phyloP scores from a whole-genome alignment of 2,113 vertebrate species.

The Paramisgurnus dabryanus region DNA sequence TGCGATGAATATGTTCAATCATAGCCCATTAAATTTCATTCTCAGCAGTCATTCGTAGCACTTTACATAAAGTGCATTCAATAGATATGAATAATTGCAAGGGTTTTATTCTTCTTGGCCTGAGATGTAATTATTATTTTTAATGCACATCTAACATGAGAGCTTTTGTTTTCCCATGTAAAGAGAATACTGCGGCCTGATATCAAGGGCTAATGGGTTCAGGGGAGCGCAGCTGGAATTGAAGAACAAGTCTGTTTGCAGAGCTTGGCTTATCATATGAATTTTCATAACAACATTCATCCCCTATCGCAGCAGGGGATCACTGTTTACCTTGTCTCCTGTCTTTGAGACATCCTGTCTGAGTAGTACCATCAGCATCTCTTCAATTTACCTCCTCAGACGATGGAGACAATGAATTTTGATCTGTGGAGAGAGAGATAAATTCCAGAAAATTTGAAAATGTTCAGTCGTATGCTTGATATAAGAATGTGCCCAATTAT shows the following conservation, averaged over 20 bases:
- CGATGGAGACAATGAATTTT: background rate
- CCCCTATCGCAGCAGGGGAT: slow-evolving; percentile 36
- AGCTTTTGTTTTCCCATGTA: background rate
- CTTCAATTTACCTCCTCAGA: slow-evolving; percentile 4
- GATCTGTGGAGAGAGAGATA: slow-evolving; percentile 11
- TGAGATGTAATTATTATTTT: background rate
- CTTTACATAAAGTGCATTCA: slow-evolving; percentile 12
- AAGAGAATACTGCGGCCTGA: background rate
- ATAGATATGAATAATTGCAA: background rate
- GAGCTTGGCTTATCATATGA: slow-evolving; percentile 30
- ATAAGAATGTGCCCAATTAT: background rate
- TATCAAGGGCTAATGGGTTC: slow-evolving; percentile 1
- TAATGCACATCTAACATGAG: background rate
- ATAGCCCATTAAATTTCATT: background rate
- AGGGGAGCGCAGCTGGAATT: background rate
- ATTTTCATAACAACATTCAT: slow-evolving; percentile 29
- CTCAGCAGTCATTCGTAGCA: slow-evolving; percentile 1
- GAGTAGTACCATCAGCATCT: slow-evolving; percentile 1
- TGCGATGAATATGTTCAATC: slow-evolving; percentile 3
- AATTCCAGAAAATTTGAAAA: slow-evolving; percentile 7
- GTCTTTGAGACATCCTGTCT: slow-evolving; percentile 41
- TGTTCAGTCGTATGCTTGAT: slow-evolving; percentile 10
- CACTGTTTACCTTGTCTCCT: slow-evolving; percentile 36
- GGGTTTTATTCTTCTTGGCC: background rate
- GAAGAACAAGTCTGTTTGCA: slow-evolving; percentile 12